Evolutionary conservation across 2,113 vertebrate species (phyloP), one percentile per base, ranked within the genome.

Genomic region (Narcine bancroftii): DNA sequence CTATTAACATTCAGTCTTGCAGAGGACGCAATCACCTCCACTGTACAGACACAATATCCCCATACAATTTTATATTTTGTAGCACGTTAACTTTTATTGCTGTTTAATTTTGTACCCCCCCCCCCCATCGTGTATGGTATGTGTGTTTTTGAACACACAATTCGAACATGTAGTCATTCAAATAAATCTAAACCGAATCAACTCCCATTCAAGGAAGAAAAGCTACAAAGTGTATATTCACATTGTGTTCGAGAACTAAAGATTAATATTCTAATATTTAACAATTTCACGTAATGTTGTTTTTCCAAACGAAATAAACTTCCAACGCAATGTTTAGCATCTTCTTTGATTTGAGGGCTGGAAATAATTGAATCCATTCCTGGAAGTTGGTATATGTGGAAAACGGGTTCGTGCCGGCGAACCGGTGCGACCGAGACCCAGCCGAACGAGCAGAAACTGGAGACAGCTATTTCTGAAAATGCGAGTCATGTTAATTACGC

Each of bases 21-120:
- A 91, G 63, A 15, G 66, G 60, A 47, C 36, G 6, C 89, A 91
- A 39, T 69, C 45, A 69, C 15, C 39, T 91, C 63, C 65, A 26
- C 10, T 91, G 15, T 26, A 69, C 63, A 71, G 65, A 71, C 89
- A 91, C 89, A 91, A 91, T 39, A 71, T 91, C 89, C 33, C 11
- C 39, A 63, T 71, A 63, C 66, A 69, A 69, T 19, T 91, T 66
- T 89, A 65, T 89, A 89, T 65, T 89, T 71, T 91, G 65, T 26
- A 33, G 89, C 17, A 47, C 45, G 26, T 91, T 91, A 69, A 91
- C 39, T 33, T 91, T 33, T 39, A 69, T 33, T 65, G 29, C 65
- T 45, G 39, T n/a, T n/a, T 91, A 69, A 91, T 91, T 91, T 69
- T 91, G 39, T 33, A 45, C 89, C 71, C 36, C 39, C 36, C 1